phyloP scores from a whole-genome alignment of 2,888 invertebrate species.

The Hanleya hanleyi region DNA sequence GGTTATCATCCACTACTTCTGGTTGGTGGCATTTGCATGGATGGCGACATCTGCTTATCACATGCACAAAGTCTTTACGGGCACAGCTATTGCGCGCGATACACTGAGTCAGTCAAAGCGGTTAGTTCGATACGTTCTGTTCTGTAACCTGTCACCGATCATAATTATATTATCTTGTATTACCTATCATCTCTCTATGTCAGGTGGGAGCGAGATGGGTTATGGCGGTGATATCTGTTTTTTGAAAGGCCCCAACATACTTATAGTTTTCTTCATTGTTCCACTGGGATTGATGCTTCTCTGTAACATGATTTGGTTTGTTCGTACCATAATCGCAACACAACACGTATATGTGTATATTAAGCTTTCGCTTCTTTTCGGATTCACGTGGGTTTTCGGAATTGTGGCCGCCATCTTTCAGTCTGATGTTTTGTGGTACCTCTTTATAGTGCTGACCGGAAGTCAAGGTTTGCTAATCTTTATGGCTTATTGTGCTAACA shows the following conservation, averaged over 20 bases:
- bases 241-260: not conserved
- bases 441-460: constrained; percentile 18
- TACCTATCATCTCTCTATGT: too few relatives aligned
- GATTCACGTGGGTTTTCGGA: constrained; percentile 18
- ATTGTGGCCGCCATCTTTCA: constrained; percentile 5
- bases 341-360: constrained; percentile 8
- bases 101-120: too few relatives aligned
- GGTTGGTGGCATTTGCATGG: not conserved
- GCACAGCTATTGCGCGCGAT: too few relatives aligned
- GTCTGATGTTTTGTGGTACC: constrained; percentile 11
- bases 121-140: too few relatives aligned
- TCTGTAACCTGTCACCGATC: too few relatives aligned
- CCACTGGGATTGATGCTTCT: constrained; percentile 12
- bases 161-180: too few relatives aligned
- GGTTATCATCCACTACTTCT: not conserved
- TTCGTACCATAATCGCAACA: not conserved
- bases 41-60: constrained; percentile 3
- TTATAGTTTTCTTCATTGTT: constrained; percentile 12
- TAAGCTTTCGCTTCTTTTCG: constrained; percentile 19
- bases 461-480: constrained; percentile 23
- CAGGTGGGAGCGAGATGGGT: constrained; percentile 2
- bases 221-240: constrained; percentile 21
- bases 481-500: constrained; percentile 6
- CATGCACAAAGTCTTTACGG: not conserved
- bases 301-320: constrained; percentile 10